Evolutionary conservation across 2,797 vertebrate species (phyloP).

Genomic region (Argya squamiceps): DNA sequence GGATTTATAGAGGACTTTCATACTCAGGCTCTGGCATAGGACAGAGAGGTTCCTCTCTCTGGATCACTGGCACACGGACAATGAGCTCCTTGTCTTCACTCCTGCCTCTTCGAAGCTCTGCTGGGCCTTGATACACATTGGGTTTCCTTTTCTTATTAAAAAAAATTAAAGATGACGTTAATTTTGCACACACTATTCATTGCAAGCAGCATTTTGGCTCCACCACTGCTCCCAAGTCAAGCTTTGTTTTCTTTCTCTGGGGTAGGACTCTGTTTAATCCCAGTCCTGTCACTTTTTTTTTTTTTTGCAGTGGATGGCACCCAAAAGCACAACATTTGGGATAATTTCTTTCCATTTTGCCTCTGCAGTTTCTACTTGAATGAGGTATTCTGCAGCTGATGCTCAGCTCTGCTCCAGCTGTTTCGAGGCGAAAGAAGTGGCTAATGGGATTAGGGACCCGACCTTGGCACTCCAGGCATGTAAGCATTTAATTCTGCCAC

Average conservation of each 20-base stretch:
- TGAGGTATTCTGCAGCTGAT: neutral
- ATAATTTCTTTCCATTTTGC: neutral
- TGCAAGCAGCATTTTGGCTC: neutral
- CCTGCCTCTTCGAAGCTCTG: neutral
- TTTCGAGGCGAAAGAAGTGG: neutral
- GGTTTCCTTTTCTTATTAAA: neutral
- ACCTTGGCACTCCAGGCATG: slow-evolving; percentile 15
- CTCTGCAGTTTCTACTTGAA: neutral
- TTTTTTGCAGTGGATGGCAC: neutral
- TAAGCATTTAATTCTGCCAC: slow-evolving; percentile 48
- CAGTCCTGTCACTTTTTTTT: neutral
- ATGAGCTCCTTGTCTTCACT: neutral
- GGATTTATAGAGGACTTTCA: neutral
- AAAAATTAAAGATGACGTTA: neutral
- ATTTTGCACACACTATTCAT: neutral
- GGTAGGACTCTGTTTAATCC: neutral
- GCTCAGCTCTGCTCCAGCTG: slow-evolving; percentile 34
- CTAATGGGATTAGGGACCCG: slow-evolving; percentile 26
- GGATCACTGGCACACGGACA: neutral
- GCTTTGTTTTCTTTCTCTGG: neutral
- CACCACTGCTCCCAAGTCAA: neutral
- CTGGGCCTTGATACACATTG: neutral
- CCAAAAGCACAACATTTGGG: neutral
- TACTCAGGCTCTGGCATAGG: neutral
- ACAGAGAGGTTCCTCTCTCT: slow-evolving; percentile 16